Base-by-base conservation (phyloP, 2,797 vertebrate genomes). In the Hafferia zeledoni region DNA sequence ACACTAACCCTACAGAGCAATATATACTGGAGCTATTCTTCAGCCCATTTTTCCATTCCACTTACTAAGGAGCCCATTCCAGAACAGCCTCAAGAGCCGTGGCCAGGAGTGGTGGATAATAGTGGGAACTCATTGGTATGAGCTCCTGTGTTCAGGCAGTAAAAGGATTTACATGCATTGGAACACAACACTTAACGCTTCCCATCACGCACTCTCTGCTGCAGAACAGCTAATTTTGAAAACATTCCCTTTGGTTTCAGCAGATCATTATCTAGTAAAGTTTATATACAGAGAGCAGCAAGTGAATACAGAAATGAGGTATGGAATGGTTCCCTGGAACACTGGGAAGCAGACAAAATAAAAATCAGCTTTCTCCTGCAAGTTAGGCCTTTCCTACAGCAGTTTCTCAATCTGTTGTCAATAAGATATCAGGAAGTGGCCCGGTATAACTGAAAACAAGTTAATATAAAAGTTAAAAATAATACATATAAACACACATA, bases 61-160 rank as follows among this genome's bases (percentile, higher is more conserved):
- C 64, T 96, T 84, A 56, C 87, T 63, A 49, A 85, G 74, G 50
- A 87, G 78, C 44, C 75, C 46, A 10, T 86, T 71, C 52, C 75
- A 28, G 65, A 95, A 44, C 65, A 83, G 64, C 46, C 81, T 76
- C 59, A 25, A 67, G 71, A 92, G 67, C 50, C 52, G 49, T 17
- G 74, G 93, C 95, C 92, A 92, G 92, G 56, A 95, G 69, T 22
- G 55, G 83, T 55, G 65, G 85, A 92, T 89, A 94, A 95, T 70
- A 77, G 41, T 41, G 49, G 76, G 83, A 96, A 89, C 82, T 96
- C 95, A 97, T 94, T 95, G 95, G 95, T 96, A 97, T 96, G 96
- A 93, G 83, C 67, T 79, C 78, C 92, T 11, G 81, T 37, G 64
- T 91, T 69, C 95, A 84, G 81, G 35, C 83, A 80, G 31, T 17